Evolutionary conservation across 1,140 invertebrate species (phyloP), one percentile per base, ranked within the genome.

Genomic region (Drosophila mayri): DNA sequence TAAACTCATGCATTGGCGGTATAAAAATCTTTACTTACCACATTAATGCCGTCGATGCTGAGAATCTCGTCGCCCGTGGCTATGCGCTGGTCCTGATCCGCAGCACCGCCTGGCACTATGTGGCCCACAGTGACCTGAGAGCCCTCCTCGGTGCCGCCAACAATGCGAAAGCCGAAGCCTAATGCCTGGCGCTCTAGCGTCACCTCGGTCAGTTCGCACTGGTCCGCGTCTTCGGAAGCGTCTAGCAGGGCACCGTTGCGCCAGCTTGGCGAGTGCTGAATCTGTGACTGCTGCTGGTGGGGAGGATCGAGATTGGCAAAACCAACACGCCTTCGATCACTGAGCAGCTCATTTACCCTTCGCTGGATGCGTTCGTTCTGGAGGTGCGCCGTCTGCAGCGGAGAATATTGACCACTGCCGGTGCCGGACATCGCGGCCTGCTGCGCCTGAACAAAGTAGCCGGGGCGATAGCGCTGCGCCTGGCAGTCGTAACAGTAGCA

Each of bases 131-230:
- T 97, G 61, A 99, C 97, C 94, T 99, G 97, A 74, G 98, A 98
- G 71, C 97, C 97, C 94, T 99, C 98, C 94, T 99, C 99, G 1
- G 98, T 98, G 35, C 99, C 99, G n/a, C 99, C 99, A 35, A 99
- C 97, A 91, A 99, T 99, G 77, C 99, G 94, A 94, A 99, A 99
- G 9, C 99, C 99, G 94, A 99, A 99, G 16, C 98, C 98, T 90
- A 95, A 95, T 55, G 98, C 96, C 91, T 97, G 96, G 55, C 97
- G 94, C 38, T 96, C 95, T 12, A 99, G 92, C 18, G 96, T 96
- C 0, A 98, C 96, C 54, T 96, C 95, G 65, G 96, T 96, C 84
- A 98, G 95, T 58, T 96, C 93, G 93, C 94, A 96, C 71, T 96
- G 96, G 60, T 94, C 91, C 20, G 84, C 86, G 57, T 90, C 82